Evolutionary conservation across 2,113 vertebrate genomes (phyloP).

Genomic region (Neodon shergylaensis): DNA sequence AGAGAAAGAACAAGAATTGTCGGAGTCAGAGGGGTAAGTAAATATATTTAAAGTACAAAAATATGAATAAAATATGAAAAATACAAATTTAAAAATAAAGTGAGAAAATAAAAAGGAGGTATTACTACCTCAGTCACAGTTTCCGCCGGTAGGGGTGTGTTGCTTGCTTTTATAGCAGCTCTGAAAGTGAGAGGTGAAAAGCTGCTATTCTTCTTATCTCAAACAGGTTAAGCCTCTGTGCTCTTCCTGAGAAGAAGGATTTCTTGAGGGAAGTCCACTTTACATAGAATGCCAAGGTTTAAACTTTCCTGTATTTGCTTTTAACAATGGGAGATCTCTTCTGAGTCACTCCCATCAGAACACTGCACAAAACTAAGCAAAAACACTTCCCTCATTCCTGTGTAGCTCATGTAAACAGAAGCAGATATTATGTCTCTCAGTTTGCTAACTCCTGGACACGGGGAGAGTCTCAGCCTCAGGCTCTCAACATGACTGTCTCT

Average conservation of each 20-base stretch:
- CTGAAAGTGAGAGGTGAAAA: neutral
- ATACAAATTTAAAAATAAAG: neutral
- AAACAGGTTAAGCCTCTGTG: neutral
- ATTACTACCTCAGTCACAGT: neutral
- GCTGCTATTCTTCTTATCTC: neutral
- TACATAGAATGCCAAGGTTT: neutral
- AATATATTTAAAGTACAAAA: neutral
- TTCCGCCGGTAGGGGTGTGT: neutral
- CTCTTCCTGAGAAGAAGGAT: neutral
- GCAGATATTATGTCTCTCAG: neutral
- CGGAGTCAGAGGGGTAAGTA: neutral
- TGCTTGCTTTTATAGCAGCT: neutral
- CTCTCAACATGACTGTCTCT: neutral
- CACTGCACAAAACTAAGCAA: neutral
- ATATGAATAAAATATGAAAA: neutral
- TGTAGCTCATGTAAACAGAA: neutral
- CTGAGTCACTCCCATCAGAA: neutral
- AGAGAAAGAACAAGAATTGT: neutral
- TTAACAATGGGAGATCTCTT: neutral
- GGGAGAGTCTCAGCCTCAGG: neutral
- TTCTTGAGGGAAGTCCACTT: neutral
- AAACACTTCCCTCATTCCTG: neutral
- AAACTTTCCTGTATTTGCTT: neutral
- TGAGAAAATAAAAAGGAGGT: neutral
- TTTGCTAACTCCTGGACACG: neutral